Percentiles rank a stretch among this genome's conserved stretches.
Conservation (phyloP, 2,797 vertebrate genomes). For the Dendrocincla fuliginosa region DNA sequence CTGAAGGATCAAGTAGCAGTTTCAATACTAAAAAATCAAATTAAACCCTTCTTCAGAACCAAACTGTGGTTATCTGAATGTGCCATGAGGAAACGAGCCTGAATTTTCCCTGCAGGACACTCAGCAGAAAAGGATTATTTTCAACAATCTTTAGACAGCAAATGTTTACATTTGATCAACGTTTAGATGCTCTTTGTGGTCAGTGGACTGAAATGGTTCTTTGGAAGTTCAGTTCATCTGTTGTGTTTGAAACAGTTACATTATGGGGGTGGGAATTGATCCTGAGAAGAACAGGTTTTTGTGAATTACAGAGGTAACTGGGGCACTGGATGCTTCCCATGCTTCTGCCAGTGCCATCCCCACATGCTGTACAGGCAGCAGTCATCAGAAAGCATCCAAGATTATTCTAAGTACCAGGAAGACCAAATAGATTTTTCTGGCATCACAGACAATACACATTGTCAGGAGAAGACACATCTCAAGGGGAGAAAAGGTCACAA, state of each 20-base stretch:
- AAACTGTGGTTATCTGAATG: neutral
- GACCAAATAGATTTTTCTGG: neutral
- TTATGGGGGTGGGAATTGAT: neutral
- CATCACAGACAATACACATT: neutral
- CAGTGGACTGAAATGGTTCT: neutral
- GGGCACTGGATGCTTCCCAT: neutral
- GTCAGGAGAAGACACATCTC: neutral
- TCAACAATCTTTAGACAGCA: neutral
- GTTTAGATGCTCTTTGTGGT: fast-evolving
- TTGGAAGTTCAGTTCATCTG: neutral
- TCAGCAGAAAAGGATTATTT: neutral
- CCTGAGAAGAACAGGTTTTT: neutral
- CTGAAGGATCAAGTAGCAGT: constrained; percentile 13
- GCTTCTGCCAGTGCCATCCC: neutral
- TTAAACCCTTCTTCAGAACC: constrained; percentile 38
- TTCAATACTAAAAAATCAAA: constrained; percentile 40
- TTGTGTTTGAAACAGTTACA: neutral
- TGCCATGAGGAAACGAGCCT: neutral
- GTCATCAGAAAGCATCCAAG: neutral
- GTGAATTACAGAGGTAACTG: neutral
- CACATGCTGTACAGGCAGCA: neutral
- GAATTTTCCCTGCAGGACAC: neutral
- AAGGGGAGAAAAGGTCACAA: neutral
- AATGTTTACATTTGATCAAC: neutral
- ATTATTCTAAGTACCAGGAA: neutral